phyloP scores from a whole-genome alignment of 2,113 vertebrate genomes.

The Numida meleagris region DNA sequence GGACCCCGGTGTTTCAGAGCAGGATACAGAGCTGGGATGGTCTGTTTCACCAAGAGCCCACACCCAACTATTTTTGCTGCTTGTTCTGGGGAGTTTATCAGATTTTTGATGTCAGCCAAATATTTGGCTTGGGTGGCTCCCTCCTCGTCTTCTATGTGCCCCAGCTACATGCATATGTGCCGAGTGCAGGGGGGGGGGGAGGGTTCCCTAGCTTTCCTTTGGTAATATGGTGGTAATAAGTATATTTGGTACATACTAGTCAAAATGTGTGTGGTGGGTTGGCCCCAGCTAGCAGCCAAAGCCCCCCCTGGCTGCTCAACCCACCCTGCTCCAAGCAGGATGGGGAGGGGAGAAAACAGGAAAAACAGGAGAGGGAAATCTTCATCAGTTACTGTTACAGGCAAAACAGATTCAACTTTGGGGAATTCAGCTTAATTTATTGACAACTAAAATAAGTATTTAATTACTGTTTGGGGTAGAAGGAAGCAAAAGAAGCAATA shows the following conservation, averaged over 20 bases:
- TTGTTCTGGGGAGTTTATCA: neutral
- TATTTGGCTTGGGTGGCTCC: neutral
- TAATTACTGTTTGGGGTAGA: neutral
- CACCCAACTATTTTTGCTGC: neutral
- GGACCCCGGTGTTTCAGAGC: neutral
- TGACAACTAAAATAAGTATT: neutral
- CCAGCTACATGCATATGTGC: too few species aligned
- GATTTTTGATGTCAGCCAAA: neutral
- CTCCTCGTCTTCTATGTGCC: neutral
- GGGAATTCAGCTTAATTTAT: neutral
- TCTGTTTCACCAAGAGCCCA: neutral
- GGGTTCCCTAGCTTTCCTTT: neutral
- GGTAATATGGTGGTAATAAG: too few species aligned
- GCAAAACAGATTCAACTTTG: neutral
- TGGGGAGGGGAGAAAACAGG: rapidly evolving
- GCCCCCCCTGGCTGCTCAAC: neutral
- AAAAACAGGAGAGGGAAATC: neutral
- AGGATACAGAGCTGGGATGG: neutral
- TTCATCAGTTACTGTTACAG: neutral
- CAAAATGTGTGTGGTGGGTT: neutral
- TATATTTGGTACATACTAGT: neutral
- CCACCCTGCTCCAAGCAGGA: neutral
- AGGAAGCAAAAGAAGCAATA: neutral
- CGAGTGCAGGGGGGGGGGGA: neutral
- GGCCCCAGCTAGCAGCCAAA: neutral